Base-by-base conservation (phyloP, 2,113 vertebrate species). In the Percopsis transmontana region DNA sequence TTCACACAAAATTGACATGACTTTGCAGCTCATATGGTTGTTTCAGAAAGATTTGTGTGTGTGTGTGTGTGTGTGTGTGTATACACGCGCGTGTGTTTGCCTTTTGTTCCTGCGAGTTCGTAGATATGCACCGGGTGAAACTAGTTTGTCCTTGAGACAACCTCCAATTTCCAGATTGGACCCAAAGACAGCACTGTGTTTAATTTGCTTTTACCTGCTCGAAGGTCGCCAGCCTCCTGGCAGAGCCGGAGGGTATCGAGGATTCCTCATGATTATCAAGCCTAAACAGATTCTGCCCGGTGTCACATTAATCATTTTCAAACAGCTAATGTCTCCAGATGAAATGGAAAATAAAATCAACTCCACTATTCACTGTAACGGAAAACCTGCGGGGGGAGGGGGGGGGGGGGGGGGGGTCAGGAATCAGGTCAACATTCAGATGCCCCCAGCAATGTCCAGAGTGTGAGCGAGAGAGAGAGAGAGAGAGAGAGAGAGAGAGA, bases 381-480 rank as follows among this genome's bases (percentile, higher is more conserved):
- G n/a, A 16, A 7, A 7, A 9, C 7, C 16, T 2, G 16, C 0
- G 47, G 4, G 23, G 24, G 18, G 56, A 41, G 54, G 14, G 9
- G 19, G 2, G 67, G 15, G 68, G 13, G 63, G 45, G 18, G 51
- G 39, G 11, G 69, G 77, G 75, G 58, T 21, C 47, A 70, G 67
- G 65, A 64, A 76, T 48, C 47, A 59, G 85, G 88, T 87, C 84
- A 89, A 85, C 90, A 89, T 90, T 91, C 88, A 90, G 72, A 84
- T 66, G 62, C 67, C 72, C 68, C 74, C n/a, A 6, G 55, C 56
- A 9, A 24, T 70, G 57, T 68, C 72, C 79, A 58, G 58, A 64
- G 53, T 74, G 23, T 55, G 52, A 66, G 60, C 23, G 54, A 66
- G 71, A 65, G 58, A 58, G 67, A 73, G 41, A 60, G 66, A 50